A percentile compares a stretch with the other conserved stretches of the same genome.
Conservation (phyloP, 1,140 invertebrate species). For the Sarcophaga bullata region DNA sequence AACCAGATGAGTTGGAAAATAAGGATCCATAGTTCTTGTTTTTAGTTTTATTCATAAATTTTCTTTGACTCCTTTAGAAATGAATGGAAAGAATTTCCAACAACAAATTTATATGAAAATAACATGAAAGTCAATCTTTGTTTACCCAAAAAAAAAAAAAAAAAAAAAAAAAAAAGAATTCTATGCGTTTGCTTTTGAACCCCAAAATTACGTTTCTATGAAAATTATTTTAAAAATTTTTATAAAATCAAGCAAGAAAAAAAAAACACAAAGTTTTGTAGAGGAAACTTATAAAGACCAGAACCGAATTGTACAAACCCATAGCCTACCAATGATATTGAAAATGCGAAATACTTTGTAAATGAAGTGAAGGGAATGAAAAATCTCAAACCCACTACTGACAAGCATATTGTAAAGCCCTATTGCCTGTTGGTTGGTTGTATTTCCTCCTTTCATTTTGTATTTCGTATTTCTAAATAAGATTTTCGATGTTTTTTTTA, state of each 20-base stretch:
- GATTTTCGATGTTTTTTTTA: neutral
- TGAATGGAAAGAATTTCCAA: neutral
- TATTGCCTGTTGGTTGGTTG: slow-evolving; percentile 5
- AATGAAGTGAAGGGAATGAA: neutral
- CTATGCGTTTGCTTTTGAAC: neutral
- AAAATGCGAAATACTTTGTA: neutral
- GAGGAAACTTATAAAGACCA: neutral
- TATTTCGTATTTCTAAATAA: slow-evolving; percentile 22
- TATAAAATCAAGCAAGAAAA: slow-evolving; percentile 8
- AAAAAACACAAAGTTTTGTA: neutral
- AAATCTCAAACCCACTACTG: slow-evolving; percentile 7
- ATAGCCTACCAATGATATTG: neutral
- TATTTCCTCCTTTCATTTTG: neutral
- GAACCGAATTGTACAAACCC: too few relatives aligned
- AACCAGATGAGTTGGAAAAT: neutral
- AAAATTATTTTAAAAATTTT: neutral
- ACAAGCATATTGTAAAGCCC: slow-evolving; percentile 34
- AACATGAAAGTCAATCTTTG: neutral
- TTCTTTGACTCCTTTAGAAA: neutral
- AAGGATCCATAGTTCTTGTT: slow-evolving; percentile 1
- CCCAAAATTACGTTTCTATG: neutral
- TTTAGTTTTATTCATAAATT: neutral
- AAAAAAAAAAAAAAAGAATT: neutral
- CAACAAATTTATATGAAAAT: neutral
- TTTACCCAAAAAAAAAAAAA: neutral